Evolutionary conservation across 2,113 vertebrate genomes (phyloP).

Genomic region (Dasyurus viverrinus): DNA sequence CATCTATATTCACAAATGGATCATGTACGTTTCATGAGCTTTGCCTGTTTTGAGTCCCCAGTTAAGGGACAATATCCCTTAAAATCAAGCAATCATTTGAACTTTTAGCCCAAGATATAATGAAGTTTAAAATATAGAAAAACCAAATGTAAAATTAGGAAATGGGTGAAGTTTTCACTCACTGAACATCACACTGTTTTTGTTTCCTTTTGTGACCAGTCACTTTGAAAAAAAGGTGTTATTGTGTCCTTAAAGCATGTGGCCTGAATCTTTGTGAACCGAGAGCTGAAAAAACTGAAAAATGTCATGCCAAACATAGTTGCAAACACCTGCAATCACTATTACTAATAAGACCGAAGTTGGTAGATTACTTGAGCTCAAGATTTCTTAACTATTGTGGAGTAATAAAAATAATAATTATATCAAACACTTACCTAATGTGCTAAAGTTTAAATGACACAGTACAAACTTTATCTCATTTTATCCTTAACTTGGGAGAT

Average conservation of each 20-base stretch:
- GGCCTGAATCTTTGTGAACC: neutral
- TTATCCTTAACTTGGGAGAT: neutral
- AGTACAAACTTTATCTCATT: no score
- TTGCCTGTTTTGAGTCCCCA: neutral
- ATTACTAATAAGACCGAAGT: neutral
- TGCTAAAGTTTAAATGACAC: neutral
- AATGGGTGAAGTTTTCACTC: neutral
- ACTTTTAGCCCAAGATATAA: neutral
- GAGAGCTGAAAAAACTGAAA: neutral
- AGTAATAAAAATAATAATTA: neutral
- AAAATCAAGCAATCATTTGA: neutral
- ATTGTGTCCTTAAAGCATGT: neutral
- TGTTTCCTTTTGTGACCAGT: neutral
- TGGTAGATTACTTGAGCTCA: neutral
- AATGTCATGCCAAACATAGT: neutral
- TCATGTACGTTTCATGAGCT: neutral
- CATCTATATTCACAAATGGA: constrained; percentile 2
- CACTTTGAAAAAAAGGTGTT: neutral
- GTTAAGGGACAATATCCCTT: neutral
- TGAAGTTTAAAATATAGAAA: neutral
- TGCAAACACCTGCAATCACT: neutral
- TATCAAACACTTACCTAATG: neutral
- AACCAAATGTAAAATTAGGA: neutral
- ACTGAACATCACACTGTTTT: no score
- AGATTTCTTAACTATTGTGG: neutral